phyloP scores from a whole-genome alignment of 2,888 invertebrate genomes.

The Onthophagus sagittarius region DNA sequence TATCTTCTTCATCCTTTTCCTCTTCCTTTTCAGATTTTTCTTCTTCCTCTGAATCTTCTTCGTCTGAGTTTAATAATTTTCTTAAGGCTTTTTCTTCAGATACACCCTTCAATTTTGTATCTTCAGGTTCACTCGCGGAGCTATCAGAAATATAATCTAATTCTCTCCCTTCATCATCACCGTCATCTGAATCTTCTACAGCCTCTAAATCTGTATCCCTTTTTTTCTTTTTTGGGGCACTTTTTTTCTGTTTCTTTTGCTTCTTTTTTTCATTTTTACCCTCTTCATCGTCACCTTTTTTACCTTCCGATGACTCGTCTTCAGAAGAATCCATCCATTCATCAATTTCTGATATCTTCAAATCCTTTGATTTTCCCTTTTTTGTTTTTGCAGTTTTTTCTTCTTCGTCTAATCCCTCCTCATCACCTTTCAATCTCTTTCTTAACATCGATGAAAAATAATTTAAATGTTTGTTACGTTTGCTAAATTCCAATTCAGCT shows the following conservation, averaged over 20 bases:
- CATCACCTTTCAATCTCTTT: conserved; percentile 76
- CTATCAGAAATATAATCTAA: conserved; percentile 87
- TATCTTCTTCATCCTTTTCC: conserved; percentile 64
- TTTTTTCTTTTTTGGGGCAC: conserved; percentile 62
- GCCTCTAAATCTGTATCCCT: conserved; percentile 85
- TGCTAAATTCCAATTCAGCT: conserved; percentile 94
- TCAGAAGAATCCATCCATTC: conserved; percentile 83
- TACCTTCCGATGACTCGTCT: conserved; percentile 73
- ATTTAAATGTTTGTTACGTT: conserved; percentile 93
- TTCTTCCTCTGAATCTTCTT: conserved; percentile 83
- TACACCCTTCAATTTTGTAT: conserved; percentile 72
- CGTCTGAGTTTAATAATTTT: conserved; percentile 83
- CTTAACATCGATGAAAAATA: conserved; percentile 92
- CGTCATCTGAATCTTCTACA: conserved; percentile 94
- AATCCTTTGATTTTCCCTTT: conserved; percentile 56
- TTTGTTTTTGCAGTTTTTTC: conserved; percentile 65
- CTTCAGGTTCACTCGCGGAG: conserved; percentile 73
- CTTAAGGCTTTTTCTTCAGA: conserved; percentile 67
- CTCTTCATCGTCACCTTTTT: conserved; percentile 62
- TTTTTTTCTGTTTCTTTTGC: conserved; percentile 55
- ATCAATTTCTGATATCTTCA: conserved; percentile 91
- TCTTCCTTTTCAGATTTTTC: conserved; percentile 72
- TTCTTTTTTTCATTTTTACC: conserved; percentile 60
- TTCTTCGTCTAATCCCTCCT: conserved; percentile 56
- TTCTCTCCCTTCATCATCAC: conserved; percentile 93